Percentiles rank a stretch among this genome's conserved stretches.
phyloP scores from a whole-genome alignment of 2,888 invertebrate species.

The Cerastoderma edule region DNA sequence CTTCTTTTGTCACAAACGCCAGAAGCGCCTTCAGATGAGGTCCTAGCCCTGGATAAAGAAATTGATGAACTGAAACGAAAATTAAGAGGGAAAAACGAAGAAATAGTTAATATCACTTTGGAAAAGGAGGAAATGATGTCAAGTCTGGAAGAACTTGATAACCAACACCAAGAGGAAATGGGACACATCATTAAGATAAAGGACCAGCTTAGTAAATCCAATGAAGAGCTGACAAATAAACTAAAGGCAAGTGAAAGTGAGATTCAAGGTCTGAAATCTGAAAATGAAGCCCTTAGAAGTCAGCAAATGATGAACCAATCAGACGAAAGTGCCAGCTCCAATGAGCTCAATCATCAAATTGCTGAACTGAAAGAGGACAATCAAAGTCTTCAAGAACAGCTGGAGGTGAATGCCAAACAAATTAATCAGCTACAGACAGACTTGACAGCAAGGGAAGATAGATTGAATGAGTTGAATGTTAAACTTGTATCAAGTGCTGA shows the following conservation, averaged over 20 bases:
- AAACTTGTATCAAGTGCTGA: conserved; percentile 73
- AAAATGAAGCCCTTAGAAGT: conserved; percentile 43
- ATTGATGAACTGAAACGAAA: conserved; percentile 52
- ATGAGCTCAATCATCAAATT: conserved; percentile 62
- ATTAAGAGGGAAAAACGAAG: conserved; percentile 61
- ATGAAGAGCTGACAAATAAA: conserved; percentile 53
- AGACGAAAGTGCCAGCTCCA: conserved; percentile 56
- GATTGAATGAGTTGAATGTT: conserved; percentile 68
- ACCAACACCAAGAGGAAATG: conserved; percentile 88
- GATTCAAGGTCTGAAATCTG: conserved; percentile 35
- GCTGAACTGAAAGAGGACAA: conserved; percentile 63
- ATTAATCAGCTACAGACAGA: conserved; percentile 41
- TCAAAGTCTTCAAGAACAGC: conserved; percentile 43
- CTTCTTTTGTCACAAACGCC: conserved; percentile 29
- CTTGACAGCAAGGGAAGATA: conserved; percentile 44
- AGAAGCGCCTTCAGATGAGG: conserved; percentile 18
- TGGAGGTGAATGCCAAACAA: conserved; percentile 33
- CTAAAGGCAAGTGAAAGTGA: conserved; percentile 37
- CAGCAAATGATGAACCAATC: conserved; percentile 53
- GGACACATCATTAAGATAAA: conserved; percentile 71
- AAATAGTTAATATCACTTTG: conserved; percentile 61
- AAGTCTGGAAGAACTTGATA: conserved; percentile 90
- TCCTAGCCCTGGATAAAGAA: conserved; percentile 41
- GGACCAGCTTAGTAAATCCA: conserved; percentile 62
- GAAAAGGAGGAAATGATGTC: conserved; percentile 84